Evolutionary conservation across 2,797 vertebrate genomes (phyloP), one percentile per base, ranked within the genome.

Genomic region (Hybognathus amarus): DNA sequence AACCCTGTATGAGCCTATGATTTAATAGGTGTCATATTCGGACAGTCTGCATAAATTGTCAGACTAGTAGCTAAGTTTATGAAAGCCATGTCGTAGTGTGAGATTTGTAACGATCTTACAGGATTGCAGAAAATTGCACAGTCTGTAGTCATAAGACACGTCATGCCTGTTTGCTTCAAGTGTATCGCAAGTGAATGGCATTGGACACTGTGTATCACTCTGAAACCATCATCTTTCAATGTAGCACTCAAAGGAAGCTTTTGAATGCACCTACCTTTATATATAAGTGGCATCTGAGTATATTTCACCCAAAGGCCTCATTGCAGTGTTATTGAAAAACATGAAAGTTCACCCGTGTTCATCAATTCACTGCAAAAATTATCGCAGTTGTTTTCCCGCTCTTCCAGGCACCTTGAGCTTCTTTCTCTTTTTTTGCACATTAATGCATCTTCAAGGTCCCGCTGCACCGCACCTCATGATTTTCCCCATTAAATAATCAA

Each of bases 401-500:
- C 50, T 56, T 40, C 24, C 54, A 50, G 12, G 13, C 24, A 17
- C 36, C 71, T 69, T 71, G 24, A 54, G 74, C 33, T 36, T 54
- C 38, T 30, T 1, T 12, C 42, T 83, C 18, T 61, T 10, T 38
- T 69, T 70, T 42, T 66, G n/a, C 54, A 54, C 40, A 36, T 79
- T 40, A 66, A 50, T 78, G 68, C 68, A 66, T 79, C 76, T 80
- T 12, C 52, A 40, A 59, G 36, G 69, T 78, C 40, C 30, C 40
- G 18, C 67, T 24, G 27, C 56, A 75, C 36, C 22, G 27, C 70
- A 77, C 52, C 80, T 82, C 61, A 59, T 63, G 80, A 77, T 80
- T 59, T 54, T 40, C 79, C 52, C 79, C 75, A 82, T 78, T 87
- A 87, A 89, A 87, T 77, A 85, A 84, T 78, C 77, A 83, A 85